Evolutionary conservation across 2,888 invertebrate species (phyloP).

Genomic region (Drosophila multiciliata): DNA sequence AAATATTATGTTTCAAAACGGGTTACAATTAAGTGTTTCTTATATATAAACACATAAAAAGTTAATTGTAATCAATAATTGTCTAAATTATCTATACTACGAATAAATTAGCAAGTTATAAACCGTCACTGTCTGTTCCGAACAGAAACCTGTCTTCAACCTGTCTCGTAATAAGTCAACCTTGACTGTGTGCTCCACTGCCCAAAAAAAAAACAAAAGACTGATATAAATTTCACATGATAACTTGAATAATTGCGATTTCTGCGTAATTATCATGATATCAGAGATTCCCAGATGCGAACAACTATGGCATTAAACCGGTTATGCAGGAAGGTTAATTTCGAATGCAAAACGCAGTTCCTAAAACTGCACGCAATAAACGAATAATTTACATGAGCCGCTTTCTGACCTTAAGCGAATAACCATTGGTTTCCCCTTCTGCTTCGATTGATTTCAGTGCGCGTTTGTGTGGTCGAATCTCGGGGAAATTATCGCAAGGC

Average conservation of each 20-base stretch:
- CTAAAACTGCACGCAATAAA: conserved; percentile 38
- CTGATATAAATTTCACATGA: not conserved
- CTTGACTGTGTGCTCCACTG: conserved; percentile 59
- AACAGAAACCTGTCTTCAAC: conserved; percentile 59
- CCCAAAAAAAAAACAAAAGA: conserved; percentile 29
- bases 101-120: conserved; percentile 18
- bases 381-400: conserved; percentile 4
- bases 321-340: conserved; percentile 54
- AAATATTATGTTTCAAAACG: conserved; percentile 4
- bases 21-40: not conserved
- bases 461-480: conserved; percentile 90
- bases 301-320: conserved; percentile 32
- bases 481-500: conserved; percentile 88
- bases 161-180: conserved; percentile 34
- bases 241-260: conserved; percentile 43
- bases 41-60: conserved; percentile 8
- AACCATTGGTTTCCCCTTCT: conserved; percentile 12
- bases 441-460: conserved; percentile 85
- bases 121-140: conserved; percentile 18
- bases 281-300: conserved; percentile 45
- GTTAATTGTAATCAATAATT: not conserved
- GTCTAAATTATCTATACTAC: not conserved
- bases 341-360: conserved; percentile 23
- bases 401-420: not conserved
- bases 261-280: conserved; percentile 54